Conservation (phyloP, 2,113 vertebrate genomes). For the Crotalus viridis region DNA sequence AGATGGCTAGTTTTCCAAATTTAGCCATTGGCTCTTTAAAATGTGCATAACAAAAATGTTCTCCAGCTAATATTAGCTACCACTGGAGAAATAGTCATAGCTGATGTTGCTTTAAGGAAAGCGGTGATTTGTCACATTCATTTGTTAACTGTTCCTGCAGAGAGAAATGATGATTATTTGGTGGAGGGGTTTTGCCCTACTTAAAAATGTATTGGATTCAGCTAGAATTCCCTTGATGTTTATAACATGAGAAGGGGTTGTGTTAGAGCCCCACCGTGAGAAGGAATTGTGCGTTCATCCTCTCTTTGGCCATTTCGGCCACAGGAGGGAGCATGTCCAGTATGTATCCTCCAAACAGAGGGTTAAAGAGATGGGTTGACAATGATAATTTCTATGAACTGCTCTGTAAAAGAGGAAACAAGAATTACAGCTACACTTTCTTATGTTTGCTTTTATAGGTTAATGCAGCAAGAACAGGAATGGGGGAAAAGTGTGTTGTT, state of each 20-base stretch:
- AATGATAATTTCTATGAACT: not conserved
- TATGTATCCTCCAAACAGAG: not conserved
- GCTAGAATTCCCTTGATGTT: not conserved
- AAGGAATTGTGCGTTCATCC: too few relatives aligned
- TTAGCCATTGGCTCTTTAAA: not conserved
- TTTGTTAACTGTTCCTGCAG: not conserved
- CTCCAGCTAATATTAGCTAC: fast-evolving
- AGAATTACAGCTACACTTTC: constrained; percentile 33
- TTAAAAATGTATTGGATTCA: not conserved
- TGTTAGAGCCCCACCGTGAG: not conserved
- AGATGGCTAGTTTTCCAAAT: not conserved
- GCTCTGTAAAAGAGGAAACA: not conserved
- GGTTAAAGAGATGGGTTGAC: not conserved
- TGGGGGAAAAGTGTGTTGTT: constrained; percentile 69
- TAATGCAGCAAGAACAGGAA: constrained; percentile 61
- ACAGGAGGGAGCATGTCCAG: constrained; percentile 6
- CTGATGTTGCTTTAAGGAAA: not conserved
- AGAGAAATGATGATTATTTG: not conserved
- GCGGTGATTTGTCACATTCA: not conserved
- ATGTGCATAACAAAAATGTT: not conserved
- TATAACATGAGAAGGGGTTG: not conserved
- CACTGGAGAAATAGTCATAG: not conserved
- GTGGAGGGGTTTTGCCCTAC: too few relatives aligned
- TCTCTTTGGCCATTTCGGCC: not conserved
- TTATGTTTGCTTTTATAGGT: constrained; percentile 67